phyloP scores from a whole-genome alignment of 1,140 invertebrate genomes.

The Drosophila virilis region DNA sequence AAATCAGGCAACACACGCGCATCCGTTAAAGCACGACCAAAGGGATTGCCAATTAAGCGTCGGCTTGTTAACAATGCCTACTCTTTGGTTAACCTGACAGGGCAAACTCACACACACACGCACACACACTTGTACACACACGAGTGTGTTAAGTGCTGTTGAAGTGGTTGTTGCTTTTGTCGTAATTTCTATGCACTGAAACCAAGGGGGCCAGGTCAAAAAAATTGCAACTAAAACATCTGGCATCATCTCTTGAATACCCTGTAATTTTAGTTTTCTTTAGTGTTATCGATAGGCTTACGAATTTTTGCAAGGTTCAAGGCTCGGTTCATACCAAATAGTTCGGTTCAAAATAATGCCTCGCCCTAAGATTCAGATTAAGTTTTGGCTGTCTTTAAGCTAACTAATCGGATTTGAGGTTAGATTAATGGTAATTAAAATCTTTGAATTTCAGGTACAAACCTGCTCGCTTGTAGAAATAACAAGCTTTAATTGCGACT shows the following conservation, averaged over 20 bases:
- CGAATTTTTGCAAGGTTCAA: too few relatives aligned
- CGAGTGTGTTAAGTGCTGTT: slow-evolving; percentile 23
- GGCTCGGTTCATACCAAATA: too few relatives aligned
- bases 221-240: not conserved
- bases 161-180: slow-evolving; percentile 38
- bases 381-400: too few relatives aligned
- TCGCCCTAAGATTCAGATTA: too few relatives aligned
- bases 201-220: slow-evolving; percentile 1
- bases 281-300: too few relatives aligned
- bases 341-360: too few relatives aligned
- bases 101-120: slow-evolving; percentile 22
- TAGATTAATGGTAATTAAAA: too few relatives aligned
- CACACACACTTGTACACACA: not conserved
- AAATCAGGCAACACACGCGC: slow-evolving; percentile 38
- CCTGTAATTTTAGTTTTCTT: slow-evolving; percentile 6
- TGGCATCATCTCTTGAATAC: slow-evolving; percentile 6
- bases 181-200: slow-evolving; percentile 67
- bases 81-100: slow-evolving; percentile 59
- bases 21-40: slow-evolving; percentile 10
- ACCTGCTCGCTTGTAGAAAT: too few relatives aligned
- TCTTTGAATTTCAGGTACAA: too few relatives aligned
- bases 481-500: too few relatives aligned
- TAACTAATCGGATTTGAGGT: too few relatives aligned
- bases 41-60: slow-evolving; percentile 52
- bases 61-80: slow-evolving; percentile 65